phyloP scores from a whole-genome alignment of 2,888 invertebrate genomes.

The Meloe dianella region DNA sequence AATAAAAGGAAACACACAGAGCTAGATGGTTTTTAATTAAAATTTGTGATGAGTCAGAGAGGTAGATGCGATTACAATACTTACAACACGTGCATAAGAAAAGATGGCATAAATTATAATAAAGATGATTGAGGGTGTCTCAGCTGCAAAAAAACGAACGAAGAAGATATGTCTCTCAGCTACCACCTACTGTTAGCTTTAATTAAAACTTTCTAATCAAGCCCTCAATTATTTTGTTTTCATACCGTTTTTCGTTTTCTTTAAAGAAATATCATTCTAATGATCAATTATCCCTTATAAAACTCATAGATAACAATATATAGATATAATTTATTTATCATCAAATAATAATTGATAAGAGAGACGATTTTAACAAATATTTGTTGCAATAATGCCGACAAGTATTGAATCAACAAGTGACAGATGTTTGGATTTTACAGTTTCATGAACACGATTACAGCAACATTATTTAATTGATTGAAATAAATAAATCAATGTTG shows the following conservation, averaged over 20 bases:
- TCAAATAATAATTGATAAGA: background rate
- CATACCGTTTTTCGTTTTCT: background rate
- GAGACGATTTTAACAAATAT: background rate
- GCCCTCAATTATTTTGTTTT: background rate
- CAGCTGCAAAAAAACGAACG: too few relatives aligned
- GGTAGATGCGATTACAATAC: background rate
- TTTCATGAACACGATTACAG: background rate
- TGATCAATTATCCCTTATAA: constrained; percentile 1
- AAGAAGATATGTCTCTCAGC: too few relatives aligned
- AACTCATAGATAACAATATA: too few relatives aligned
- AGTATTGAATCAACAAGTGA: background rate
- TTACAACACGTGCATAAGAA: too few relatives aligned
- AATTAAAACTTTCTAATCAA: constrained; percentile 10
- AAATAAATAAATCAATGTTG: too few relatives aligned
- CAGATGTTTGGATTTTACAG: constrained; percentile 8
- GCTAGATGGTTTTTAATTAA: background rate
- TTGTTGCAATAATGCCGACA: background rate
- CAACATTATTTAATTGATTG: background rate
- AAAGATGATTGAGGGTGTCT: too few relatives aligned
- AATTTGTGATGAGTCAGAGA: background rate
- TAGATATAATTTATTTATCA: background rate
- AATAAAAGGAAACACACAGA: background rate
- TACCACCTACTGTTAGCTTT: background rate
- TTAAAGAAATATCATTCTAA: background rate
- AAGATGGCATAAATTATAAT: too few relatives aligned